Conservation (phyloP, 2,888 invertebrate species). For the Eretmocerus hayati region DNA sequence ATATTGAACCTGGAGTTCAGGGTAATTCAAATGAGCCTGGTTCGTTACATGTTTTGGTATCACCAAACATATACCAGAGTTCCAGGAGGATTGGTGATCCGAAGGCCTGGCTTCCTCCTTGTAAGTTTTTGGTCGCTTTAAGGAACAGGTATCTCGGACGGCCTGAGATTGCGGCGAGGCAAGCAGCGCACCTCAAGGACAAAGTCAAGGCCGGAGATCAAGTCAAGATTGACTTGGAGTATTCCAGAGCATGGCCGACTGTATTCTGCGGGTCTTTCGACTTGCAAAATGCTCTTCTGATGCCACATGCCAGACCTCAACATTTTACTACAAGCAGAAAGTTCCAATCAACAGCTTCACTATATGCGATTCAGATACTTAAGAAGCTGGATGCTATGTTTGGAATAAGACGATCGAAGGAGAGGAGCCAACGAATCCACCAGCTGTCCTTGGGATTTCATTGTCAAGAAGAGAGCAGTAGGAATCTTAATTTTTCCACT, state of each 20-base stretch:
- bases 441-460: conserved; percentile 10
- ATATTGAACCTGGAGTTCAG: no score
- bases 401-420: conserved; percentile 13
- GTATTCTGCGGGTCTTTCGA: conserved; percentile 4
- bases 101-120: no score
- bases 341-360: conserved; percentile 6
- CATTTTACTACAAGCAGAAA: neutral
- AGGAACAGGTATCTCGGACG: no score
- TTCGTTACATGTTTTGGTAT: no score
- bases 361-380: conserved; percentile 7
- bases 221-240: neutral
- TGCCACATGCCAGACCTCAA: neutral
- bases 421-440: conserved; percentile 4
- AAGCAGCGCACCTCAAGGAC: neutral
- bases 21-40: no score
- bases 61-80: no score
- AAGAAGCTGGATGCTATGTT: conserved; percentile 9
- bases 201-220: neutral
- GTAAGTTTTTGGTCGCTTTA: no score
- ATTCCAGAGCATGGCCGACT: neutral
- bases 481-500: conserved; percentile 6
- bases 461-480: neutral
- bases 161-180: neutral
- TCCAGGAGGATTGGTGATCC: no score
- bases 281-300: conserved; percentile 1